These are phyloP conservation scores for Asbolus verrucosus DNA, from an alignment of 1,140 invertebrate species.

Conservation along the genomic window DNA sequence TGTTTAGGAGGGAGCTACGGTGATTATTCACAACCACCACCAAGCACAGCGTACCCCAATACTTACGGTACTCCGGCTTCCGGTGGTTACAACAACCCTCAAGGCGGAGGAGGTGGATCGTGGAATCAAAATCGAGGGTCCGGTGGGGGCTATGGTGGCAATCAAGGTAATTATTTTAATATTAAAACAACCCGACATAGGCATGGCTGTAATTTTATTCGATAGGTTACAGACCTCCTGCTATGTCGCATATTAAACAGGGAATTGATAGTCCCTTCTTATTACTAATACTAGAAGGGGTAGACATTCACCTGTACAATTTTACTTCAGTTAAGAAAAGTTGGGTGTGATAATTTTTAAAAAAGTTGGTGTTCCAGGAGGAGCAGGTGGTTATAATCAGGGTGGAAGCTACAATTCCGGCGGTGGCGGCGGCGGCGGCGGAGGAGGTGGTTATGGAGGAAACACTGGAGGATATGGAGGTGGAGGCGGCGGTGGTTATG, in stretches of 20 bases:
- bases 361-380: conserved; percentile 1
- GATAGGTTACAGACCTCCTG: conserved; percentile 49
- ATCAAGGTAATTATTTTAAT: conserved; percentile 43
- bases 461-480: conserved; percentile 45
- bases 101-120: conserved; percentile 47
- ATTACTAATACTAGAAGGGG: conserved; percentile 53
- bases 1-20: conserved; percentile 42
- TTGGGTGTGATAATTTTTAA: not conserved
- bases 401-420: conserved; percentile 46
- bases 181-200: conserved; percentile 50
- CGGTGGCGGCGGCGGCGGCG: conserved; percentile 47
- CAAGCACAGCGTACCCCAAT: conserved; percentile 51
- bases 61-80: conserved; percentile 45
- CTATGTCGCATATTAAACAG: conserved; percentile 55
- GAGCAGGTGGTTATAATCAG: conserved; percentile 26
- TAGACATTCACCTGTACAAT: conserved; percentile 55
- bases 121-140: conserved; percentile 23
- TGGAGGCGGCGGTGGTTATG: conserved; percentile 43
- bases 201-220: conserved; percentile 51
- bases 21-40: conserved; percentile 59
- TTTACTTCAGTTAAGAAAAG: conserved; percentile 5
- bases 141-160: conserved; percentile 50
- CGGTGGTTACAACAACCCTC: conserved; percentile 15
- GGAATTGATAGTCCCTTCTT: conserved; percentile 57
- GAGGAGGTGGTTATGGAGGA: conserved; percentile 48